Base-by-base conservation (phyloP, 2,888 invertebrate species). In the Eustalomyia histrio region DNA sequence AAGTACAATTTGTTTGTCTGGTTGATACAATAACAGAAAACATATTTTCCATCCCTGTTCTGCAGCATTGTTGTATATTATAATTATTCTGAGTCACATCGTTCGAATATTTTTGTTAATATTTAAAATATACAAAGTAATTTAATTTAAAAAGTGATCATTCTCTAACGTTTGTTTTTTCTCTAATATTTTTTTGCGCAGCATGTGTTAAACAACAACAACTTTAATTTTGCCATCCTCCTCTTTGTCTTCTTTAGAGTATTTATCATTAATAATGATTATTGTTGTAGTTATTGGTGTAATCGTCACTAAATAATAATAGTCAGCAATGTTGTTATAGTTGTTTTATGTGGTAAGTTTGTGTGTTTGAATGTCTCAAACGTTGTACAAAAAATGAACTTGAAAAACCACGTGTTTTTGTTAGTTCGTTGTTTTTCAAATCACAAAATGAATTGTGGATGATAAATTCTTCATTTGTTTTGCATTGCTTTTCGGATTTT, bases 331-430 rank as follows among this genome's bases (percentile, higher is more conserved):
- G n/a, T 9, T 39, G 53, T 29, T 39, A n/a, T n/a, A n/a, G 55
- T 47, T 12, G 68, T 68, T 60, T 7, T 53, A 24, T 53, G 39
- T 43, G 33, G 35, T 57, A 8, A 2, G 16, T 55, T 16, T 10
- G 35, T 12, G 0, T 4, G 12, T 63, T 7, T 50, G 50, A 55
- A 5, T 63, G 33, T 43, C n/a, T 14, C 9, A 12, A 18, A 2
- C 9, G 65, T 69, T 65, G 17, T 55, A 21, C 21, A 18, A 71
- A 68, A 69, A 78, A 43, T 75, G 78, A 81, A 81, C 71, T 78
- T 75, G 78, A 78, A 78, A 79, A 81, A 81, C 65, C 78, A 81
- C 81, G 78, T 78, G 81, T 78, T 78, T 64, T 81, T 69, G 65
- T 47, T 14, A 35, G 64, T 73, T 73, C 24, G 35, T 24, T 67